Evolutionary conservation across 2,797 vertebrate genomes (phyloP).

Genomic region (Novumbra hubbsi): DNA sequence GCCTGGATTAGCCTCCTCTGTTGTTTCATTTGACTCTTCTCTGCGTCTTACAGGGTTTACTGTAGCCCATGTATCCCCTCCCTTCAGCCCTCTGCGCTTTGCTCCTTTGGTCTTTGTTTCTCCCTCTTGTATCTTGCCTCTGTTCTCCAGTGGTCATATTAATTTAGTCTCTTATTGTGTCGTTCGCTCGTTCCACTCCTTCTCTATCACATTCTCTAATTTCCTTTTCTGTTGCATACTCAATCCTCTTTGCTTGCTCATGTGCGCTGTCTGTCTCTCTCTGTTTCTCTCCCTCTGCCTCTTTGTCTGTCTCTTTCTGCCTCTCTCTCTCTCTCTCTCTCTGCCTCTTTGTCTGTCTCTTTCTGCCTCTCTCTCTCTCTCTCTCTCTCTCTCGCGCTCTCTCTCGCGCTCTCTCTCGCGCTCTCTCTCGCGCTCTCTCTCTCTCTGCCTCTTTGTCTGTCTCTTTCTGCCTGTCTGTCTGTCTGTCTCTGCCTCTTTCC

Average conservation of each 20-base stretch:
- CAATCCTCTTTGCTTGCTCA: slow-evolving; percentile 23
- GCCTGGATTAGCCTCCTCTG: slow-evolving; percentile 72
- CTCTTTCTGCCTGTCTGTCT: no score
- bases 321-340: no score
- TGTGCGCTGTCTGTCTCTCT: neutral
- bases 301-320: no score
- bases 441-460: neutral
- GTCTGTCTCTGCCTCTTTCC: neutral
- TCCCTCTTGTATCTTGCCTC: neutral
- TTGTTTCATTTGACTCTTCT: slow-evolving; percentile 77
- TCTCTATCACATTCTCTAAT: neutral
- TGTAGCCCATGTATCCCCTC: slow-evolving; percentile 35
- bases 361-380: no score
- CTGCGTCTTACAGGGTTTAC: slow-evolving; percentile 55
- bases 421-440: no score
- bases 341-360: no score
- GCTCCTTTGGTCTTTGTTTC: neutral
- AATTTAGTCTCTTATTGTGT: neutral
- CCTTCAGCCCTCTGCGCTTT: neutral
- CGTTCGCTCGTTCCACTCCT: neutral
- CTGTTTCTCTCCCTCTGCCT: no score
- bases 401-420: no score
- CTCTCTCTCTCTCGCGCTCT: no score
- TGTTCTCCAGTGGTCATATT: neutral
- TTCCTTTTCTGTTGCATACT: slow-evolving; percentile 10